These are phyloP conservation scores for Melanotaenia parkinsoni DNA, from an alignment of 2,797 vertebrate species.

Conservation along the genomic window DNA sequence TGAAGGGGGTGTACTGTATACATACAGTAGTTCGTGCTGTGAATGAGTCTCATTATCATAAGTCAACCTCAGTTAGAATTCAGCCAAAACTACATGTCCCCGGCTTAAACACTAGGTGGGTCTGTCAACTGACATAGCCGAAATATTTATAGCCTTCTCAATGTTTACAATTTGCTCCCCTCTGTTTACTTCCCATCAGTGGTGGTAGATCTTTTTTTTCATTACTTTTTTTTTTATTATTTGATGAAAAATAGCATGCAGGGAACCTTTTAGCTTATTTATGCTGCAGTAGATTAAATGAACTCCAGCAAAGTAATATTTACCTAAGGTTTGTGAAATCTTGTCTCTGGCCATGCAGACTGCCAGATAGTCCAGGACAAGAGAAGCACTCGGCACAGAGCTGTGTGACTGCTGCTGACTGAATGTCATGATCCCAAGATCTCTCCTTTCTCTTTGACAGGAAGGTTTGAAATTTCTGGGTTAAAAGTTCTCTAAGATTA, in stretches of 20 bases:
- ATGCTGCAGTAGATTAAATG: conserved; percentile 39
- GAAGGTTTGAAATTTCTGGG: conserved; percentile 84
- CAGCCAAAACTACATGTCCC: conserved; percentile 66
- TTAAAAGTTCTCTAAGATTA: conserved; percentile 85
- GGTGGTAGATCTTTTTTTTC: conserved; percentile 15
- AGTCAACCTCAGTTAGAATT: conserved; percentile 65
- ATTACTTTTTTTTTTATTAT: conserved; percentile 12
- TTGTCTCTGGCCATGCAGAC: conserved; percentile 70
- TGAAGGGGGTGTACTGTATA: conserved; percentile 42
- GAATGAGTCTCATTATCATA: conserved; percentile 76
- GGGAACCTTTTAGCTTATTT: conserved; percentile 38
- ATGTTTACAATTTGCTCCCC: conserved; percentile 65
- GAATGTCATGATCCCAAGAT: conserved; percentile 84
- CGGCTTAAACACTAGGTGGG: conserved; percentile 61
- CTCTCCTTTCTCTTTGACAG: conserved; percentile 84
- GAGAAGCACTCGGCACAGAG: conserved; percentile 79
- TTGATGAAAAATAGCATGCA: conserved; percentile 38
- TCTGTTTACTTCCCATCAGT: conserved; percentile 56
- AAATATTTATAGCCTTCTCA: conserved; percentile 59
- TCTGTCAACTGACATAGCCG: conserved; percentile 68
- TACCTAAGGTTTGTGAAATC: conserved; percentile 60
- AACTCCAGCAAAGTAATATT: conserved; percentile 61
- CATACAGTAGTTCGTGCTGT: conserved; percentile 49
- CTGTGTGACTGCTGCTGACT: conserved; percentile 83
- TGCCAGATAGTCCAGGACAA: conserved; percentile 79